Evolutionary conservation across 2,113 vertebrate species (phyloP).

Genomic region (Saguinus midas): DNA sequence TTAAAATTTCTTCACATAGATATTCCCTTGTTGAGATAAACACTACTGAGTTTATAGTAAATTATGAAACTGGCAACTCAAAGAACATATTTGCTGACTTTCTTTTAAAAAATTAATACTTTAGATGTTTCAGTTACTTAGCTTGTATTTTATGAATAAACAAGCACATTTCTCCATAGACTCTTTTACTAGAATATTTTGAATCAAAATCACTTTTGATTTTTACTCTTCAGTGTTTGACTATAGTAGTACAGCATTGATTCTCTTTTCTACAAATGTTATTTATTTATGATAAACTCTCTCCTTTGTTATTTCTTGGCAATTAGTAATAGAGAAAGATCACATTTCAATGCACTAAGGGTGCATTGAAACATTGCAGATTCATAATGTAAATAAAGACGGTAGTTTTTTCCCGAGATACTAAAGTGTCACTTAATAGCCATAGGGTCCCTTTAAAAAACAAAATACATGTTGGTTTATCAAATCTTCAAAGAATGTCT

Average conservation of each 20-base stretch:
- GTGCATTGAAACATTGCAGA: not conserved
- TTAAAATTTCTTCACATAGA: not conserved
- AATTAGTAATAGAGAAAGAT: not conserved
- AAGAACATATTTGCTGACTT: not conserved
- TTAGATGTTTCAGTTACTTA: not conserved
- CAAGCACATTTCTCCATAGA: not conserved
- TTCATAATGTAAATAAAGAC: not conserved
- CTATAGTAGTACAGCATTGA: not conserved
- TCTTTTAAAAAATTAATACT: not conserved
- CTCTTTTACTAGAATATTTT: not conserved
- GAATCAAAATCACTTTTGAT: not conserved
- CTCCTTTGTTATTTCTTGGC: not conserved
- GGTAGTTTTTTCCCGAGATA: not conserved
- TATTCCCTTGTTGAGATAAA: not conserved
- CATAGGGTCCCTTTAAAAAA: not conserved
- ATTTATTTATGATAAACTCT: not conserved
- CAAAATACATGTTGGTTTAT: not conserved
- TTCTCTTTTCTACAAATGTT: not conserved
- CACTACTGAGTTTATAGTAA: not conserved
- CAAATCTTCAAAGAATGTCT: not conserved
- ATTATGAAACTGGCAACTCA: not conserved
- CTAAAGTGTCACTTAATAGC: not conserved
- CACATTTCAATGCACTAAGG: not conserved
- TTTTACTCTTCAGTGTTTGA: not conserved
- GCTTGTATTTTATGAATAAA: not conserved